Evolutionary conservation across 2,797 vertebrate species (phyloP).

Genomic region (Typhlichthys eigenmanni): DNA sequence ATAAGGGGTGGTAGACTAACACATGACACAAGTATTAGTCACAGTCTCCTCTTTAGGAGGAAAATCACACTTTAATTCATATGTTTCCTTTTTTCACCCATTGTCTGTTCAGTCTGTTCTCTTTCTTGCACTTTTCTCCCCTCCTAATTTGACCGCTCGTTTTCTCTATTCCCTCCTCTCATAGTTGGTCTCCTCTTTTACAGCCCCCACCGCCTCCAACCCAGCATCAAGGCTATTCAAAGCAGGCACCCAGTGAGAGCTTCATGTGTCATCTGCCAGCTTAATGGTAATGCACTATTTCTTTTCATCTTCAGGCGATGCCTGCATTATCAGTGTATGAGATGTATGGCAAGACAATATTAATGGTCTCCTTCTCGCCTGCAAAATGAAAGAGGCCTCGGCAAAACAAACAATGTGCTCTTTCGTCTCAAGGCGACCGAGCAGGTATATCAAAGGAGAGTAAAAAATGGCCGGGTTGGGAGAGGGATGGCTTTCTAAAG

Average conservation of each 20-base stretch:
- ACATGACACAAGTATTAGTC: constrained; percentile 3
- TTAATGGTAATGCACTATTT: constrained; percentile 77
- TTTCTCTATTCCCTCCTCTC: constrained; percentile 8
- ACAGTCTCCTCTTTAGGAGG: constrained; percentile 4
- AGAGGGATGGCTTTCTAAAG: constrained; percentile 51
- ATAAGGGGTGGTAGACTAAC: neutral
- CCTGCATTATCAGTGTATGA: constrained; percentile 79
- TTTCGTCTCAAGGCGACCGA: constrained; percentile 75
- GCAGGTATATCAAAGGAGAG: constrained; percentile 74
- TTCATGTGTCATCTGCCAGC: constrained; percentile 74
- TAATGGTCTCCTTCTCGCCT: constrained; percentile 71
- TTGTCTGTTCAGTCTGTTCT: constrained; percentile 7
- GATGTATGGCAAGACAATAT: constrained; percentile 78
- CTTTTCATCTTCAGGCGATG: constrained; percentile 80
- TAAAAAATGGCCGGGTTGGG: constrained; percentile 73
- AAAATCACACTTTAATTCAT: constrained; percentile 6
- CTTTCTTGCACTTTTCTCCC: constrained; percentile 22
- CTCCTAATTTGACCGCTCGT: constrained; percentile 31
- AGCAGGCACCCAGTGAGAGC: constrained; percentile 49
- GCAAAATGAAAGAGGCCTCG: constrained; percentile 74
- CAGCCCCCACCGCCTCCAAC: constrained; percentile 14
- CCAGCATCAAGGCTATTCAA: constrained; percentile 57
- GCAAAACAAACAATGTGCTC: constrained; percentile 78
- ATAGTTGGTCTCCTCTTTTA: constrained; percentile 11
- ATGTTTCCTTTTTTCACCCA: neutral